These are phyloP conservation scores for Epinephelus awoara DNA, from an alignment of 2,797 vertebrate genomes.

Conservation along the genomic window DNA sequence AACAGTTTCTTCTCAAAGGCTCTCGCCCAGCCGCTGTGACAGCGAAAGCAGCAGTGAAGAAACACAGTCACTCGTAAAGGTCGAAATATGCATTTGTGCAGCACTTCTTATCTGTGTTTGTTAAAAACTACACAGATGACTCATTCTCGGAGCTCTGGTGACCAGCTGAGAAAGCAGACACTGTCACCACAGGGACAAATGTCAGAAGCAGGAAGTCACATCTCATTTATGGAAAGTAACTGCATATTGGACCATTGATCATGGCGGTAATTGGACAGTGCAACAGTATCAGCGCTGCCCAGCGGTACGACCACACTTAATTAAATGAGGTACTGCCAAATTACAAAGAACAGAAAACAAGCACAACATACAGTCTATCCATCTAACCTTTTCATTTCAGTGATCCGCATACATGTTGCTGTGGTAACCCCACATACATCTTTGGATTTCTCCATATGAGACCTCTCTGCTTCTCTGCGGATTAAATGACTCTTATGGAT, in stretches of 20 bases:
- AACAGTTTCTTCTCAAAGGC: conserved; percentile 37
- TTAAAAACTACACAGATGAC: conserved; percentile 51
- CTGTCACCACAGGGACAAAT: conserved; percentile 49
- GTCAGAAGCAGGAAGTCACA: conserved; percentile 25
- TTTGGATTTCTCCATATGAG: too few species aligned
- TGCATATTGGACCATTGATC: conserved; percentile 23
- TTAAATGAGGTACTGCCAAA: not conserved
- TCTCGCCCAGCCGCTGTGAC: conserved; percentile 32
- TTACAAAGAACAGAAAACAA: not conserved
- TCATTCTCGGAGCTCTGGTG: conserved; percentile 36
- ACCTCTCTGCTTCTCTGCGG: too few species aligned
- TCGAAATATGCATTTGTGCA: conserved; percentile 60
- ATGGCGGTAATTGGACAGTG: conserved; percentile 19
- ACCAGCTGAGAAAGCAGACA: conserved; percentile 40
- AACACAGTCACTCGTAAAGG: conserved; percentile 53
- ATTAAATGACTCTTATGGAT: too few species aligned
- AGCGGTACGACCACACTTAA: not conserved
- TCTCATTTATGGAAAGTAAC: conserved; percentile 33
- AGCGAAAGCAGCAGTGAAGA: conserved; percentile 17
- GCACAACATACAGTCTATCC: not conserved
- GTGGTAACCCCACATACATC: too few species aligned
- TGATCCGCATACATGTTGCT: not conserved
- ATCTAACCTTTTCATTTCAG: not conserved
- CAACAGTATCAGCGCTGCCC: conserved; percentile 8
- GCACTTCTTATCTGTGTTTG: conserved; percentile 38